Evolutionary conservation across 2,113 vertebrate species (phyloP).

Genomic region (Coptodon rendalli): DNA sequence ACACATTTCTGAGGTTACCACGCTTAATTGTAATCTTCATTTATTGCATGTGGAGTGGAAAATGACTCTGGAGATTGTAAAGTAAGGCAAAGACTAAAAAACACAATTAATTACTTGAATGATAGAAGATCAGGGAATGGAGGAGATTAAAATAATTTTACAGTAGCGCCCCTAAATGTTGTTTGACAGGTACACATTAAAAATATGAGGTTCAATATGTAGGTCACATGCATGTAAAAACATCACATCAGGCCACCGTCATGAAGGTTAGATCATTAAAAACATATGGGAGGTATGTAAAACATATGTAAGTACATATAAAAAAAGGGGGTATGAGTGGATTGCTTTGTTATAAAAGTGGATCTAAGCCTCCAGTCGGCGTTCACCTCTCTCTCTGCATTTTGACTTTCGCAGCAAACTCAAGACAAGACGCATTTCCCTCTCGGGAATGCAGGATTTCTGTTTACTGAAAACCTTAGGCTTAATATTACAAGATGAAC

Average conservation of each 20-base stretch:
- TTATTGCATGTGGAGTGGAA: background rate
- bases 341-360: background rate
- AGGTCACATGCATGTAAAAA: background rate
- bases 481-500: slow-evolving; percentile 28
- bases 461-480: slow-evolving; percentile 20
- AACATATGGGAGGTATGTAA: background rate
- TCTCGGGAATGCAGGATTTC: background rate
- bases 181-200: background rate
- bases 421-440: background rate
- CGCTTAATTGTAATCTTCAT: background rate
- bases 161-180: background rate
- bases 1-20: slow-evolving; percentile 26
- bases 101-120: background rate
- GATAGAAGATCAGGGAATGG: background rate
- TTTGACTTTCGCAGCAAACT: slow-evolving; percentile 6
- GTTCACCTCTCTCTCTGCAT: background rate
- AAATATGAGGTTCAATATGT: background rate
- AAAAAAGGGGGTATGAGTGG: background rate
- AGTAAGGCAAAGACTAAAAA: background rate
- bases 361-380: background rate
- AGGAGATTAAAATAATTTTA: background rate
- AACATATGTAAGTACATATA: background rate
- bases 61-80: background rate
- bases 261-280: background rate
- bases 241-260: background rate